phyloP scores from a whole-genome alignment of 2,888 invertebrate species.

The Melieria crassipennis region DNA sequence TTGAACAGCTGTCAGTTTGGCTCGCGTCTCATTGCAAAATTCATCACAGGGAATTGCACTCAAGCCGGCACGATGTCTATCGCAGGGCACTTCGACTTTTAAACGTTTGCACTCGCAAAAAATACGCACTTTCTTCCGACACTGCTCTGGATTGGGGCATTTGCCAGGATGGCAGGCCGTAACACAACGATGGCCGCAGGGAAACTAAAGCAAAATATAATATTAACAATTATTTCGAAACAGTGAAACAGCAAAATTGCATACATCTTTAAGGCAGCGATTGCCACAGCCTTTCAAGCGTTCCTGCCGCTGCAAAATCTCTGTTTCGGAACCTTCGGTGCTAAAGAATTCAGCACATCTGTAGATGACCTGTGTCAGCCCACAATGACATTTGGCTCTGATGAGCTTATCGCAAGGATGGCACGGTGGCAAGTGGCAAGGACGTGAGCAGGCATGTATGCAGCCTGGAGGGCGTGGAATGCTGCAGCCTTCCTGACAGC shows the following conservation, averaged over 20 bases:
- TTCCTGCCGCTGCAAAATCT: conserved; percentile 55
- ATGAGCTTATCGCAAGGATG: conserved; percentile 78
- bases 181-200: conserved; percentile 86
- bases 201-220: conserved; percentile 68
- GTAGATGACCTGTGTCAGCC: conserved; percentile 78
- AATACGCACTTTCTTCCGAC: conserved; percentile 82
- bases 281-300: conserved; percentile 74
- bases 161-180: conserved; percentile 77
- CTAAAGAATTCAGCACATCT: conserved; percentile 76
- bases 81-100: conserved; percentile 79
- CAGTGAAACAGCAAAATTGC: conserved; percentile 40
- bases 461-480: conserved; percentile 79
- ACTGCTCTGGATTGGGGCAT: conserved; percentile 75
- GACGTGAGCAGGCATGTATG: conserved; percentile 75
- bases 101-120: conserved; percentile 81
- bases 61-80: conserved; percentile 66
- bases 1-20: conserved; percentile 67
- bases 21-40: conserved; percentile 71
- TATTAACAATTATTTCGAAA: conserved; percentile 7
- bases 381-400: conserved; percentile 83
- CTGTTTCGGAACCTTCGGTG: conserved; percentile 66
- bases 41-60: conserved; percentile 72
- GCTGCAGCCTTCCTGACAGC: conserved; percentile 71
- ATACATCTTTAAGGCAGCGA: conserved; percentile 84
- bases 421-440: conserved; percentile 80